A percentile compares a stretch with the other conserved stretches of the same genome.
Evolutionary conservation across 2,888 invertebrate genomes (phyloP).

Genomic region (Fissipunctia ypsillon): DNA sequence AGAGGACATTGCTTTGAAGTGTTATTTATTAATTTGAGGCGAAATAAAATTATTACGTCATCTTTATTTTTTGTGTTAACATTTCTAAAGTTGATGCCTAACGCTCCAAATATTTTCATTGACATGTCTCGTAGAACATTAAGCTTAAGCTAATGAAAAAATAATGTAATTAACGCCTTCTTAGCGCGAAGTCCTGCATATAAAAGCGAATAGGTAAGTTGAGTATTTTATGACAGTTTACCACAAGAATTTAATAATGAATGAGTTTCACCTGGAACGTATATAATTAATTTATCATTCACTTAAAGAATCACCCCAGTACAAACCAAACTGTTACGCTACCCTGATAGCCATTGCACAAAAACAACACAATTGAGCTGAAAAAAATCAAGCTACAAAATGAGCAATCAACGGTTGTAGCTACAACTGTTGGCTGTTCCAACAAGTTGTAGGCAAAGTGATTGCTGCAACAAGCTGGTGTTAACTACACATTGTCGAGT

Average conservation of each 20-base stretch:
- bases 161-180: too few species aligned
- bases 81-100: neutral
- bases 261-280: neutral
- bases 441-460: conserved; percentile 52
- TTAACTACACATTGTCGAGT: conserved; percentile 69
- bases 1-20: conserved; percentile 19
- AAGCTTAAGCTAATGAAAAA: too few species aligned
- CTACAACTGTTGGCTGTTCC: conserved; percentile 36
- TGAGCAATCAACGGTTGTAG: conserved; percentile 36
- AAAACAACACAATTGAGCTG: too few species aligned
- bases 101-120: neutral
- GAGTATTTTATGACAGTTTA: too few species aligned
- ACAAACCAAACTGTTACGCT: too few species aligned
- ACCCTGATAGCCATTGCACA: too few species aligned
- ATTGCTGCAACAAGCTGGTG: conserved; percentile 51
- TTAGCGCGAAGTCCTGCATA: too few species aligned
- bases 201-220: too few species aligned
- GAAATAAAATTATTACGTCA: conserved; percentile 30
- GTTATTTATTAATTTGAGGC: conserved; percentile 24
- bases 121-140: neutral
- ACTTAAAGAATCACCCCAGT: neutral
- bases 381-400: neutral
- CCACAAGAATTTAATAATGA: too few species aligned
- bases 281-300: neutral
- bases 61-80: conserved; percentile 18